Base-by-base conservation (phyloP, 2,888 invertebrate genomes). In the Ectemnius continuus region DNA sequence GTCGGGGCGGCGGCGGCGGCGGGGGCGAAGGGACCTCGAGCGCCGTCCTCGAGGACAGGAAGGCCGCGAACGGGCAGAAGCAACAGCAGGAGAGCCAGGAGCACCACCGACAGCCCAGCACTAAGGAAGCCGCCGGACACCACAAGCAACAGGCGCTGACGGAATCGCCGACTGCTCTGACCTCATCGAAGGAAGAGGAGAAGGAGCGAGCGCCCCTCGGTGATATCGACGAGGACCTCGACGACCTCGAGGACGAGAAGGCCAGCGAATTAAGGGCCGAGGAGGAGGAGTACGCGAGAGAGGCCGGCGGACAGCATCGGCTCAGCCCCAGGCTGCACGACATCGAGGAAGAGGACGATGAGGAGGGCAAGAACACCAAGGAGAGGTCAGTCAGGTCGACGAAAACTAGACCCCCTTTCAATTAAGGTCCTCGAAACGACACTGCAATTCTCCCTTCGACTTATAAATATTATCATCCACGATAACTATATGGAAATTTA, bases 291-390 rank as follows among this genome's bases (percentile, higher is more conserved):
- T 80, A 58, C 58, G 69, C 80, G 4, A 73, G 76, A 28, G 88
- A 88, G 52, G 91, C 91, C 92, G 93, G 84, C 92, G 94, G 86
- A 91, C 94, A 88, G 92, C 94, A 86, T 90, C 92, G 90, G 91
- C 94, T 88, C 94, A 95, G 92, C 94, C 95, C 95, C 65, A 94
- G 95, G 73, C 92, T 96, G 80, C 96, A 96, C 84, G 96, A 96
- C 86, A 96, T 96, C 81, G 95, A 95, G 89, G 96, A 96, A 89
- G 96, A 96, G 91, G 96, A 96, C 91, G 95, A 95, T 89, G 93
- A 94, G 71, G 93, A 93, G 75, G 83, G 89, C 76, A 88, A 88
- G 28, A 85, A 87, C 75, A 87, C 91, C 84, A 87, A 91, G 91
- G 89, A 88, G 76, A 88, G 90, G 91, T 91, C 58, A 81, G 81